These are phyloP conservation scores for Vanessa tameamea DNA, from an alignment of 1,140 invertebrate species.

Conservation along the genomic window DNA sequence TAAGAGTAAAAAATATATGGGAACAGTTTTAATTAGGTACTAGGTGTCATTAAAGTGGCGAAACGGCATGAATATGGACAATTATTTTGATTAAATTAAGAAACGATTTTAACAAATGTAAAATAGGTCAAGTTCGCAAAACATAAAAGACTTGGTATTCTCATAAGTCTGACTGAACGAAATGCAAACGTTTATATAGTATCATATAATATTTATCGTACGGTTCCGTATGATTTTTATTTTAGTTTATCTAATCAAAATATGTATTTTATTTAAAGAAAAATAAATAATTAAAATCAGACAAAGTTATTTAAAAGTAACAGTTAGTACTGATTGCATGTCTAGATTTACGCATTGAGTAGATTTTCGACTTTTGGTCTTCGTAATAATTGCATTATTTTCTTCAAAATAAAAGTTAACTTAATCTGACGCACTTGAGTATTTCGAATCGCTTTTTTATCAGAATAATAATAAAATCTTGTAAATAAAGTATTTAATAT, in stretches of 20 bases:
- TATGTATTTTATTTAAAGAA: no score
- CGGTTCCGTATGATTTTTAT: conserved; percentile 1
- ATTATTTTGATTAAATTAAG: conserved; percentile 6
- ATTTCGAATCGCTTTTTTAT: no score
- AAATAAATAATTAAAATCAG: no score
- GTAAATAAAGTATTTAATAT: no score
- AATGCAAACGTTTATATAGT: background rate
- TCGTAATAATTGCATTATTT: no score
- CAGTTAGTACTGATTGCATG: no score
- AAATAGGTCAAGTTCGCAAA: background rate
- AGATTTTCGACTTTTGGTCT: no score
- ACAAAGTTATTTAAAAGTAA: no score
- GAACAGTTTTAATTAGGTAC: background rate
- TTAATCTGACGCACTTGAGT: no score
- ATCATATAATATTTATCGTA: background rate
- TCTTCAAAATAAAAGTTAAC: no score
- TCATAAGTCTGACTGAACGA: background rate
- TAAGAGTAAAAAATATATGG: background rate
- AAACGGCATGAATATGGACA: background rate
- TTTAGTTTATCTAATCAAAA: background rate
- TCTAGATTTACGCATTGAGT: no score
- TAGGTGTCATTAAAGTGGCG: conserved; percentile 7
- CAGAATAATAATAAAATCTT: no score
- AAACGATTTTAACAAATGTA: conserved; percentile 4
- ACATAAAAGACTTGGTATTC: background rate